Conservation (phyloP, 2,797 vertebrate genomes). For the Mycteria americana region DNA sequence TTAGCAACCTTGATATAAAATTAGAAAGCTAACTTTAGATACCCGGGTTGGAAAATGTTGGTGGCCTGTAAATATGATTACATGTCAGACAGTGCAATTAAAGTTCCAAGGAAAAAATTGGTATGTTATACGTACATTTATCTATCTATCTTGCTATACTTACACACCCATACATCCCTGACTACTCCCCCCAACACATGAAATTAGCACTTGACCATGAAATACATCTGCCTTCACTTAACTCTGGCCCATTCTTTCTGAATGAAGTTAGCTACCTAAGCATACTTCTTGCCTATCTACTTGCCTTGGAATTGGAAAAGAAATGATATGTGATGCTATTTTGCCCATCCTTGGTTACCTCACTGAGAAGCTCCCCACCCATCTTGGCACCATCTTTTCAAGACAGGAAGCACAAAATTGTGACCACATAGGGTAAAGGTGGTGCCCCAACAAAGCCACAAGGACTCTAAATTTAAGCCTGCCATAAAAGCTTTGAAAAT, state of each 20-base stretch:
- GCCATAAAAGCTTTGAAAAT: slow-evolving; percentile 56
- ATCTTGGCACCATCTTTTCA: background rate
- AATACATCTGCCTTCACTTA: background rate
- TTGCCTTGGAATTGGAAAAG: background rate
- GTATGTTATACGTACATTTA: background rate
- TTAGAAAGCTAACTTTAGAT: slow-evolving; percentile 5
- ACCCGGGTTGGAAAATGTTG: background rate
- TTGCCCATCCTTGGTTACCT: background rate
- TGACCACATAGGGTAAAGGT: slow-evolving; percentile 41
- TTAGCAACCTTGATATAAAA: slow-evolving; percentile 12
- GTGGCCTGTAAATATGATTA: background rate
- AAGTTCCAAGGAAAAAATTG: background rate
- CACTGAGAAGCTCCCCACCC: background rate
- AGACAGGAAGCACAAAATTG: slow-evolving; percentile 31
- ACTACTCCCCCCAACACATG: background rate
- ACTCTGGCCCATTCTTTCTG: background rate
- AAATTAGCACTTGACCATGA: background rate
- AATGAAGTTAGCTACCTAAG: background rate
- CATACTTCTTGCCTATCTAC: background rate
- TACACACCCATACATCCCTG: background rate
- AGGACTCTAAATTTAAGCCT: slow-evolving; percentile 53
- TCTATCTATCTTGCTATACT: background rate
- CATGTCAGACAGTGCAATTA: background rate
- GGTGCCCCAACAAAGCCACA: slow-evolving; percentile 47
- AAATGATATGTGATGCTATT: background rate